Conservation (phyloP, 2,888 invertebrate species). For the Augiades crinisus region DNA sequence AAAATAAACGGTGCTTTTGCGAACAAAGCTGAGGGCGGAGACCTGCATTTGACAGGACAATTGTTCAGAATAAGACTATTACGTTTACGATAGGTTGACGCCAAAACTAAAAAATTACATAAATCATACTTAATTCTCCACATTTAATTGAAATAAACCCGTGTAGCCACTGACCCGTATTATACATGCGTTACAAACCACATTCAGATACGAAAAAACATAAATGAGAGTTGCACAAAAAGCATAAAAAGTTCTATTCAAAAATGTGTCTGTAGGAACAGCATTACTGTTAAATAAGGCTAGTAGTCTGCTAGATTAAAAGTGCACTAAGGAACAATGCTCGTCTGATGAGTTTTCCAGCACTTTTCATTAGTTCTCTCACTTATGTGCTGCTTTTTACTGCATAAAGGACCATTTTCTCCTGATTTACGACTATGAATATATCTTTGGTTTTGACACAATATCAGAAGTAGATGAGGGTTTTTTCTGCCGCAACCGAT, state of each 20-base stretch:
- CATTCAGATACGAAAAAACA: not conserved
- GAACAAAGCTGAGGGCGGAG: no score
- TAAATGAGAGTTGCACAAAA: constrained; percentile 5
- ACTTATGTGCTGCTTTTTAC: constrained; percentile 7
- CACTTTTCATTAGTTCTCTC: constrained; percentile 25
- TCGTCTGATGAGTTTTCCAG: constrained; percentile 18
- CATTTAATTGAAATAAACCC: not conserved
- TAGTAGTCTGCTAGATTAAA: constrained; percentile 23
- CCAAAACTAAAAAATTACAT: no score
- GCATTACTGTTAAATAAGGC: constrained; percentile 23
- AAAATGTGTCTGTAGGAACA: constrained; percentile 25
- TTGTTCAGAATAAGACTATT: no score
- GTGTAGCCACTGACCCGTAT: no score
- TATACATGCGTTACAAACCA: no score
- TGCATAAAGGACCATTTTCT: constrained; percentile 3
- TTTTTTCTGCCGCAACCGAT: no score
- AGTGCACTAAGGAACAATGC: constrained; percentile 20
- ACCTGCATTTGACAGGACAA: no score
- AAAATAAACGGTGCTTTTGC: no score
- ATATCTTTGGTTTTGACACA: no score
- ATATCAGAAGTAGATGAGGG: no score
- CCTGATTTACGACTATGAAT: constrained; percentile 3
- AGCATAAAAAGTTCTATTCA: constrained; percentile 5
- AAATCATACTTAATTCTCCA: no score
- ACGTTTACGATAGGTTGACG: no score